Percentiles rank a stretch among this genome's conserved stretches.
Conservation (phyloP, 2,113 vertebrate genomes). For the Apteryx mantelli region DNA sequence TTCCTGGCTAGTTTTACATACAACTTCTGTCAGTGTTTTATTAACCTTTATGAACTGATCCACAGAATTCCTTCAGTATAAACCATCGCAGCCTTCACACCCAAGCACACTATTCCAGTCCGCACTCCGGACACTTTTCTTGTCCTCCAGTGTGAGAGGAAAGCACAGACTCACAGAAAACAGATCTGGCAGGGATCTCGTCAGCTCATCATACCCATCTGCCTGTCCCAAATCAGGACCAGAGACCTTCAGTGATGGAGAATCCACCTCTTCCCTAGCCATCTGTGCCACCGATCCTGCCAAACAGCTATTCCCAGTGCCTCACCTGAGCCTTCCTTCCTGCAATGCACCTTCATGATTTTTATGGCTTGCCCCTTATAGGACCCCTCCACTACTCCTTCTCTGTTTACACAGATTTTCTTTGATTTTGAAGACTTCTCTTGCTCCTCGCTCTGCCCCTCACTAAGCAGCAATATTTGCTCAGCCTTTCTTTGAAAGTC, state of each 20-base stretch:
- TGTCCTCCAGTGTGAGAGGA: neutral
- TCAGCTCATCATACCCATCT: neutral
- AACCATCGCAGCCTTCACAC: neutral
- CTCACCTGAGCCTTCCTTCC: neutral
- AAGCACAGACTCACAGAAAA: neutral
- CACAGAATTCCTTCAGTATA: neutral
- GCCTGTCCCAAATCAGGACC: neutral
- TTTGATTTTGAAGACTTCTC: neutral
- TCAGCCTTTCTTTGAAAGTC: neutral
- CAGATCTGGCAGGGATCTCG: neutral
- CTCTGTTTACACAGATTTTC: neutral
- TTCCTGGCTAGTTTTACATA: neutral
- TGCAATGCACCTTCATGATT: neutral
- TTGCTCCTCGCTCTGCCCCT: neutral
- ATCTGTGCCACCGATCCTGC: neutral
- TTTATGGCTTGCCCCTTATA: neutral
- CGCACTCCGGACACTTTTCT: neutral
- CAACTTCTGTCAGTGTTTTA: neutral
- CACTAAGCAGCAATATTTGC: neutral
- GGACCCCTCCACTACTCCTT: neutral
- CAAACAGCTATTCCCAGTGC: neutral
- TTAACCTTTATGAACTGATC: neutral
- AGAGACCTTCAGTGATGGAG: neutral
- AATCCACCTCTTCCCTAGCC: neutral
- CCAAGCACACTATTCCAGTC: neutral